Evolutionary conservation across 2,113 vertebrate genomes (phyloP).

Genomic region (Pachycephala philippinensis): DNA sequence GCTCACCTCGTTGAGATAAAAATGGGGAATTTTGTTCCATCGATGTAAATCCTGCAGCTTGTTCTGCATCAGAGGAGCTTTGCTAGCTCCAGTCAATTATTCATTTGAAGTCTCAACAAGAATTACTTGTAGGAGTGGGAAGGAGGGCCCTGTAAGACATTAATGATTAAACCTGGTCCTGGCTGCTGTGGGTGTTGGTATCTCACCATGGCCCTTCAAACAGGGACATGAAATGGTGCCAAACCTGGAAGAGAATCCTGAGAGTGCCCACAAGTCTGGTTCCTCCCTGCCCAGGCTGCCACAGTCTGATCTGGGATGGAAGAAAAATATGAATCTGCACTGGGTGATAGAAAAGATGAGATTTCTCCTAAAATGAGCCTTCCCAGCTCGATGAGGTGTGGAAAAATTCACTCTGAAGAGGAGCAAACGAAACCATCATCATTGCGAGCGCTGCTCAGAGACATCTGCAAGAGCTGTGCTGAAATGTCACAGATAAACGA

Average conservation of each 20-base stretch:
- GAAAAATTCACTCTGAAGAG: not conserved
- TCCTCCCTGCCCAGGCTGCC: not conserved
- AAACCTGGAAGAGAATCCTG: not conserved
- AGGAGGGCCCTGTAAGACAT: not conserved
- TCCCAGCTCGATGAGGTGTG: not conserved
- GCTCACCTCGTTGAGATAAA: not conserved
- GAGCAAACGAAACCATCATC: not conserved
- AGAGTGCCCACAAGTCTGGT: not conserved
- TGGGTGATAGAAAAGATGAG: not conserved
- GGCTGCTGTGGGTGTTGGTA: fast-evolving
- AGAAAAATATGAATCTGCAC: not conserved
- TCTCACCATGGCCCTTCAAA: not conserved
- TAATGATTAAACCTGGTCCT: fast-evolving
- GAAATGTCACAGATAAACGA: not conserved
- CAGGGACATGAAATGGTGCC: not conserved
- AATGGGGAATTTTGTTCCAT: not conserved
- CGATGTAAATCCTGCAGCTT: not conserved
- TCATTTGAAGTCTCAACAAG: not conserved
- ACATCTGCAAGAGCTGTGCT: not conserved
- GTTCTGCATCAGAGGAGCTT: not conserved
- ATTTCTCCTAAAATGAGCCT: not conserved
- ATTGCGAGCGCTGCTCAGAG: not conserved
- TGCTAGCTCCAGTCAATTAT: not conserved
- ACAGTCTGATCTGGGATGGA: not conserved
- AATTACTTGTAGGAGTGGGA: not conserved